Conservation (phyloP, 2,797 vertebrate species). For the Rhinoraja longicauda region DNA sequence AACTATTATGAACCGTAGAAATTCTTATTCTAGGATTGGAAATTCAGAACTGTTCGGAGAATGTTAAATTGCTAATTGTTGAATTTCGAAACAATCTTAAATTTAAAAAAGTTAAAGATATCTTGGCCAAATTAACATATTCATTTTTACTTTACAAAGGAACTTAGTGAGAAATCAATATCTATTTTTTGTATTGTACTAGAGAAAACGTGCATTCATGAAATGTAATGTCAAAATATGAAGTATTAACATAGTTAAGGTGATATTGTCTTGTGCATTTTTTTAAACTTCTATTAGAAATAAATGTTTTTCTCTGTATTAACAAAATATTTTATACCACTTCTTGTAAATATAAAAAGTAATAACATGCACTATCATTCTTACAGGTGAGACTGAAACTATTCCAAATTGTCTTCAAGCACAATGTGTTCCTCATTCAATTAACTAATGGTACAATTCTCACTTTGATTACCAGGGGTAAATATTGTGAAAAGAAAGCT, state of each 20-base stretch:
- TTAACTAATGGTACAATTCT: neutral
- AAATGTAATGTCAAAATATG: neutral
- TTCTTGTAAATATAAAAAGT: neutral
- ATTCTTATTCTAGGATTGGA: neutral
- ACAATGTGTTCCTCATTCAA: neutral
- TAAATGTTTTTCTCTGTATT: neutral
- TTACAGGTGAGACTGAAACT: neutral
- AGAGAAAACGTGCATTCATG: neutral
- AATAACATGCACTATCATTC: neutral
- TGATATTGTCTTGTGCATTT: neutral
- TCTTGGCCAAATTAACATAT: neutral
- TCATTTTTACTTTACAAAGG: neutral
- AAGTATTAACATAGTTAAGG: neutral
- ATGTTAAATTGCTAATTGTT: neutral
- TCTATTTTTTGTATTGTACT: neutral
- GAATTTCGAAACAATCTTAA: neutral
- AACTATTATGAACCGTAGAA: neutral
- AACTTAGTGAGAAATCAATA: neutral
- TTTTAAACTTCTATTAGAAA: no score
- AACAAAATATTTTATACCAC: neutral
- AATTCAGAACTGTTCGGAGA: neutral
- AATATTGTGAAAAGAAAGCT: constrained; percentile 85
- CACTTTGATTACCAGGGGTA: constrained; percentile 60
- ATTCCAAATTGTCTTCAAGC: neutral
- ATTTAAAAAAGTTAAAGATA: neutral